Evolutionary conservation across 2,797 vertebrate species (phyloP).

Genomic region (Neostethus bicornis): DNA sequence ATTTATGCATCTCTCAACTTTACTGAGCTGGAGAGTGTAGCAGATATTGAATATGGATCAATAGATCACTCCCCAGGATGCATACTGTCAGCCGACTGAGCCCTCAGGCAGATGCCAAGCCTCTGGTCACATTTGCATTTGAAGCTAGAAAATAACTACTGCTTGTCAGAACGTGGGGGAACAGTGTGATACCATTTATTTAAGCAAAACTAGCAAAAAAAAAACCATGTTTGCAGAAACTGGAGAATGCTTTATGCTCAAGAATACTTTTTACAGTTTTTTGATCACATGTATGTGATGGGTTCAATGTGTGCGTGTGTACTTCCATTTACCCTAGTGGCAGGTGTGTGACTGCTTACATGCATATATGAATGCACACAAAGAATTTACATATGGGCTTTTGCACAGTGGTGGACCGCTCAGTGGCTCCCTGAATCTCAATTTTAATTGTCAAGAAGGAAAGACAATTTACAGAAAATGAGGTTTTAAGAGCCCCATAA

Average conservation of each 20-base stretch:
- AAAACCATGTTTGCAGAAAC: slow-evolving; percentile 10
- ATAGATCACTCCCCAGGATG: slow-evolving; percentile 78
- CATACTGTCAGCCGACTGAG: slow-evolving; percentile 76
- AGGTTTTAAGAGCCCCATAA: slow-evolving; percentile 71
- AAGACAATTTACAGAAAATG: slow-evolving; percentile 74
- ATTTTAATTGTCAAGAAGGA: slow-evolving; percentile 67
- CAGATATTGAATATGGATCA: slow-evolving; percentile 81
- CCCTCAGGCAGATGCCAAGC: slow-evolving; percentile 72
- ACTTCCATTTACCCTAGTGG: slow-evolving; percentile 45
- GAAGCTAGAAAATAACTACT: slow-evolving; percentile 71
- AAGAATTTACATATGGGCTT: slow-evolving; percentile 60
- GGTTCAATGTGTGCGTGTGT: neutral
- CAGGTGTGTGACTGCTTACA: slow-evolving; percentile 26
- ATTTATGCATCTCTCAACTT: slow-evolving; percentile 77
- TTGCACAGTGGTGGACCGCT: slow-evolving; percentile 40
- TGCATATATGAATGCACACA: slow-evolving; percentile 51
- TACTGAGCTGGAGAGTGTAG: slow-evolving; percentile 69
- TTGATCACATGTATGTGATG: slow-evolving; percentile 1
- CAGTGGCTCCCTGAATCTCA: slow-evolving; percentile 60
- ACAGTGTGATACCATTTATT: slow-evolving; percentile 30
- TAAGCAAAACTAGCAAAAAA: slow-evolving; percentile 46
- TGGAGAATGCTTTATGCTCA: slow-evolving; percentile 25
- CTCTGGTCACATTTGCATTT: slow-evolving; percentile 75
- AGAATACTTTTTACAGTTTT: slow-evolving; percentile 10
- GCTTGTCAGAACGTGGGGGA: slow-evolving; percentile 53